Percentiles rank a stretch among this genome's conserved stretches.
Evolutionary conservation across 2,888 invertebrate species (phyloP).

Genomic region (Pedicia rivosa): DNA sequence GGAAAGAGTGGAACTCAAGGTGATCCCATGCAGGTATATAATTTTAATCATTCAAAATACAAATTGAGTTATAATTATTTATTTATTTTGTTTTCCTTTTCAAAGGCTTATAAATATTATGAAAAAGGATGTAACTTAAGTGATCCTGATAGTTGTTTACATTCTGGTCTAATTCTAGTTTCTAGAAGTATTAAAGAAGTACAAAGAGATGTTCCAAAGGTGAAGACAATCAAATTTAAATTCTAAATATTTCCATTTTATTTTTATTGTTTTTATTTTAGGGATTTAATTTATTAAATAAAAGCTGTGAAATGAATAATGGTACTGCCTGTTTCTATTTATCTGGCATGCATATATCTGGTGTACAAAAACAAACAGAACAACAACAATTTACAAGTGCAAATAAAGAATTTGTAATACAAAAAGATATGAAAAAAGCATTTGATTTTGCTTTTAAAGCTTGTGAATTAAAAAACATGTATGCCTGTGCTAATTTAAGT

Average conservation of each 20-base stretch:
- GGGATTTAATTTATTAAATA: constrained; percentile 43
- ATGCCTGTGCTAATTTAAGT: constrained; percentile 80
- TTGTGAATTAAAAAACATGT: constrained; percentile 71
- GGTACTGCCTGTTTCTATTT: constrained; percentile 65
- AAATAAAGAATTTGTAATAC: constrained; percentile 30
- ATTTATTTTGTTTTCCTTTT: no score
- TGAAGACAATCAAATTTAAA: constrained; percentile 14
- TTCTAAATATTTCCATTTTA: background rate
- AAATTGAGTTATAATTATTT: constrained; percentile 8
- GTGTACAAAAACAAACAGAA: constrained; percentile 43
- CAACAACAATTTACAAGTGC: constrained; percentile 7
- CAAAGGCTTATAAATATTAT: constrained; percentile 49
- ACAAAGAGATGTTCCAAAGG: constrained; percentile 41
- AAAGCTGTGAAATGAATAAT: constrained; percentile 41
- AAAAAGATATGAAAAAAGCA: constrained; percentile 58
- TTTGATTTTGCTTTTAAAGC: constrained; percentile 60
- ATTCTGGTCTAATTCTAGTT: constrained; percentile 54
- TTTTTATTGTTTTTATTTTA: constrained; percentile 13
- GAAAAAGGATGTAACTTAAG: constrained; percentile 61
- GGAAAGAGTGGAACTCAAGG: constrained; percentile 37
- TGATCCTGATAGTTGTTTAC: constrained; percentile 54
- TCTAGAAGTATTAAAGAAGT: constrained; percentile 38
- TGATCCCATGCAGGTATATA: constrained; percentile 32
- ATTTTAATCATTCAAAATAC: background rate
- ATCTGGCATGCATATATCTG: constrained; percentile 61